Evolutionary conservation across 2,113 vertebrate species (phyloP), one percentile per base, ranked within the genome.

Genomic region (Emydocephalus ijimae): DNA sequence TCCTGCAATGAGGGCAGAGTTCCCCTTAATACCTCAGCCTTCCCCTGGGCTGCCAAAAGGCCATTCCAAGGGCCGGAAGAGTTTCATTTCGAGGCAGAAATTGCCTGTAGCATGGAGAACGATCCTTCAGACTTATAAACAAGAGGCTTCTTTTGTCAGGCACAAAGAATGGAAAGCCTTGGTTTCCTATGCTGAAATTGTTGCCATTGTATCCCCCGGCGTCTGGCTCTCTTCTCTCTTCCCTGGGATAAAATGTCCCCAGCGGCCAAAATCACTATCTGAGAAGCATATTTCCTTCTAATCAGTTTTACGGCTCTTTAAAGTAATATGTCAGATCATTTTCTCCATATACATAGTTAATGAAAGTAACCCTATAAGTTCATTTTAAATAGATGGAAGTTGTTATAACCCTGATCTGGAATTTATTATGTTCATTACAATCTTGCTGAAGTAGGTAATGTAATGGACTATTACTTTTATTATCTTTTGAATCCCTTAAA

Each of bases 401-500:
- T 98, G 97, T 98, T 98, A 98, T 98, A 98, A 98, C 98, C 98
- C 97, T 97, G 98, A 97, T 98, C 97, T 97, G 97, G 98, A 98
- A 98, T 98, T 98, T 98, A 98, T 98, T 97, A 97, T 97, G 69
- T 98, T 98, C 98, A 98, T 98, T 98, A 98, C 97, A 98, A 98
- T 98, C 98, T 97, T 98, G 98, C 98, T 98, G 98, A 98, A 98
- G 98, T 98, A 98, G 98, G 97, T 98, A 98, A 98, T 98, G 98
- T 98, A 98, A 98, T 98, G 98, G 98, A 98, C 98, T 98, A 98
- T 98, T 98, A 98, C 98, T 98, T 98, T 98, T 98, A 98, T 98
- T 98, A 98, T 98, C 98, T 98, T 98, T 98, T 98, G 98, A 98
- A 98, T 98, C 97, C 97, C 97, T 98, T 97, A 98, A 97, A 98